Evolutionary conservation across 2,888 invertebrate species (phyloP), one percentile per base, ranked within the genome.

Genomic region (Adelphocoris suturalis): DNA sequence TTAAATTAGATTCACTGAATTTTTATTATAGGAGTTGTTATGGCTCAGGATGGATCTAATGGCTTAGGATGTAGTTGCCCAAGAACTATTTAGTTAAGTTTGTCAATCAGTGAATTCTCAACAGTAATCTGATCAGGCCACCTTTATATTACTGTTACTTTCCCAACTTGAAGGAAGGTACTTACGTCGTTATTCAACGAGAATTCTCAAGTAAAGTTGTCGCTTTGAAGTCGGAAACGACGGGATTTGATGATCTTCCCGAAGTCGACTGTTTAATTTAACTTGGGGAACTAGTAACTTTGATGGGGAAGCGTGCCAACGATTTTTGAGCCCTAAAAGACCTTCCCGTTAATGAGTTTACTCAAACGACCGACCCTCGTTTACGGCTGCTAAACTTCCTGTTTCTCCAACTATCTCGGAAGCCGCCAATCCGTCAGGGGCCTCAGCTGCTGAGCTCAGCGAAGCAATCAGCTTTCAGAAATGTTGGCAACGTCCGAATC

Each of bases 271-370:
- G 19, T n/a, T 16, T 68, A 68, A 68, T 68, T 68, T 68, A 68
- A 68, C 68, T 68, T 27, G 68, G 52, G 57, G 1, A 68, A 68
- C 68, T 23, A 5, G 9, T 23, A 68, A 23, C 68, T 68, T 68
- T 68, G 68, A 23, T 68, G 23, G 68, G 68, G 68, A 68, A 68
- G 37, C 68, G 68, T 68, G 68, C 68, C 5, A 68, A 68, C n/a
- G 23, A 23, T 23, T 68, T 68, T 68, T 68, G 68, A 27, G 23
- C 68, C 19, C 23, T 23, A 19, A 68, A 68, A 68, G 68, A 23
- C 4, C 68, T 68, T 23, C 23, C 52, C 52, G 52, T 23, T 68
- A 68, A 68, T 68, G 68, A 68, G 68, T 68, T 68, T 68, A 68
- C 23, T 68, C 68, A 23, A 19, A 19, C 11, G 68, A 68, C 9